Evolutionary conservation across 2,113 vertebrate species (phyloP).

Genomic region (Cavia porcellus): DNA sequence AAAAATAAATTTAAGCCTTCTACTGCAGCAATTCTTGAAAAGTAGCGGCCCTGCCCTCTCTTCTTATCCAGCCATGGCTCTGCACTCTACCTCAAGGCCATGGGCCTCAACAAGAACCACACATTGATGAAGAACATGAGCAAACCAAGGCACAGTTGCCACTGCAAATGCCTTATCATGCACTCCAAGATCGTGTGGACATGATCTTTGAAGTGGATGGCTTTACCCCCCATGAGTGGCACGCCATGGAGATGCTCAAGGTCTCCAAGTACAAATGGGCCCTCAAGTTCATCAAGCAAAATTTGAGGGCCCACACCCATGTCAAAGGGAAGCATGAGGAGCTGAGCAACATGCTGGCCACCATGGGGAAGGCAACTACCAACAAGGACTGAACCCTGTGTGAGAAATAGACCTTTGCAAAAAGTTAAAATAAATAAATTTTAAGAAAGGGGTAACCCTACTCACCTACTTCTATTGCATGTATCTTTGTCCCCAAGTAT

Average conservation of each 20-base stretch:
- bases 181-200: no score
- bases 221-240: no score
- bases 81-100: not conserved
- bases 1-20: not conserved
- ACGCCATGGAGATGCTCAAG: no score
- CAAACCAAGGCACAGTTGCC: not conserved
- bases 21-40: not conserved
- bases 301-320: not conserved
- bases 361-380: not conserved
- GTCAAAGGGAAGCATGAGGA: not conserved
- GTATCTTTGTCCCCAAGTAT: not conserved
- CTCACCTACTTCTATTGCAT: no score
- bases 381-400: not conserved
- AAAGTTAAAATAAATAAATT: not conserved
- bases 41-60: not conserved
- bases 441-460: not conserved
- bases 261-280: not conserved
- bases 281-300: not conserved
- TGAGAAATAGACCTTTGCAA: not conserved
- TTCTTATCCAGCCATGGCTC: not conserved
- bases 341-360: not conserved
- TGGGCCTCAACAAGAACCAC: not conserved
- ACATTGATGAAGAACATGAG: no score
- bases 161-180: no score
- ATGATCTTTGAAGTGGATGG: no score